Conservation (phyloP, 2,113 vertebrate genomes). For the Mormyrus iriodes region DNA sequence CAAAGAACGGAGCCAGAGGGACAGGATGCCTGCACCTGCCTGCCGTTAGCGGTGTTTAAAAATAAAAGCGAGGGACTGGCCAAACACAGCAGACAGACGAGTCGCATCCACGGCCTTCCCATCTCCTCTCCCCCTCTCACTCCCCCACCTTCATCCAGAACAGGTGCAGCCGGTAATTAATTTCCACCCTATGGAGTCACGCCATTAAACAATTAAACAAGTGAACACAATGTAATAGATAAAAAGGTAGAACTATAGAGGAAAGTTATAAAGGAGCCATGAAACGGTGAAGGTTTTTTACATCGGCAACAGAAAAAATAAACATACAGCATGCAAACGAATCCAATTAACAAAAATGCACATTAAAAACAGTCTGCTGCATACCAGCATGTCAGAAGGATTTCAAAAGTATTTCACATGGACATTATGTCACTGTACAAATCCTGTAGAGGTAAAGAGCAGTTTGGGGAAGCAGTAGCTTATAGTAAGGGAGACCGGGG, state of each 20-base stretch:
- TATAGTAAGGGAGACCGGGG: not conserved
- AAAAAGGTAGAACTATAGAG: not conserved
- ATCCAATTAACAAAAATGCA: not conserved
- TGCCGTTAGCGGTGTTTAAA: not conserved
- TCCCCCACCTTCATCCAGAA: not conserved
- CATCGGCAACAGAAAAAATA: too few species aligned
- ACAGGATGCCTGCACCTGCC: not conserved
- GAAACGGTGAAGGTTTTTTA: not conserved
- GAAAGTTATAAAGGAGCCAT: not conserved
- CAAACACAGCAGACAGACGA: not conserved
- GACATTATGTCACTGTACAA: not conserved
- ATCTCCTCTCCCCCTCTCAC: not conserved
- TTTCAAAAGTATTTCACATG: not conserved
- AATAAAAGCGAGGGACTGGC: not conserved
- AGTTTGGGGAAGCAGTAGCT: not conserved
- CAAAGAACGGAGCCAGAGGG: not conserved
- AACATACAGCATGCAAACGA: not conserved
- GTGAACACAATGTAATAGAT: not conserved
- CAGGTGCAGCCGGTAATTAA: not conserved
- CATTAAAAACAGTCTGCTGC: not conserved
- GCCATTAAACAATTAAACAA: not conserved
- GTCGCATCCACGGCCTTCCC: not conserved
- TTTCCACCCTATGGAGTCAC: not conserved
- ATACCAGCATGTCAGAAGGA: not conserved
- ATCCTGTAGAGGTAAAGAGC: not conserved